Evolutionary conservation across 2,113 vertebrate genomes (phyloP).

Genomic region (Mirza zaza): DNA sequence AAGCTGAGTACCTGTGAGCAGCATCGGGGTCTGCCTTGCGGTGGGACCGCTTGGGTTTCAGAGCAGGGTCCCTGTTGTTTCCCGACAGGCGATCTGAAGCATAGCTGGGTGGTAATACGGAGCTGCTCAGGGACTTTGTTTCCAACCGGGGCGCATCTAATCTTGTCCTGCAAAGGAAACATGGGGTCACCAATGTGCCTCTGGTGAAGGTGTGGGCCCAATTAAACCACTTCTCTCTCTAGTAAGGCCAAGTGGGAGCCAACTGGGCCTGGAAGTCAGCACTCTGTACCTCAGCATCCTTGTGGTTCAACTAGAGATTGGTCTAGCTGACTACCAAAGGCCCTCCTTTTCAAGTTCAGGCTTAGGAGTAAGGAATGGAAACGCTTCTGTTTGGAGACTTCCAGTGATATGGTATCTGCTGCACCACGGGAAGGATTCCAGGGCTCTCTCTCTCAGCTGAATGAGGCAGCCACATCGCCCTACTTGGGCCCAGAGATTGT

Average conservation of each 20-base stretch:
- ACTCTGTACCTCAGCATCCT: neutral
- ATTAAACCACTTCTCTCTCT: neutral
- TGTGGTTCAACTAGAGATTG: neutral
- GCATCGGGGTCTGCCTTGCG: slow-evolving; percentile 96
- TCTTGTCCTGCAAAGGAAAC: slow-evolving; percentile 90
- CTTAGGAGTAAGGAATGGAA: neutral
- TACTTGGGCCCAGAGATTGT: neutral
- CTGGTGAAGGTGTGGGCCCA: fast-evolving
- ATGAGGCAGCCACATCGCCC: neutral
- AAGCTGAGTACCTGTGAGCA: slow-evolving; percentile 90
- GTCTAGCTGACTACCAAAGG: neutral
- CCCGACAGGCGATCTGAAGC: slow-evolving; percentile 86
- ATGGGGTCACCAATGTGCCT: slow-evolving; percentile 51
- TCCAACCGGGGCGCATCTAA: slow-evolving; percentile 95
- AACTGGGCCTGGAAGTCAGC: neutral
- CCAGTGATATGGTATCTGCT: neutral
- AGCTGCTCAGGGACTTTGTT: slow-evolving; percentile 88
- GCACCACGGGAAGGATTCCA: neutral
- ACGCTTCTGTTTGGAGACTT: neutral
- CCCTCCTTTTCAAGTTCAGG: neutral
- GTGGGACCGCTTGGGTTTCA: slow-evolving; percentile 96
- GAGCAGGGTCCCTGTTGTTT: slow-evolving; percentile 87
- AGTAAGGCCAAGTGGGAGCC: neutral
- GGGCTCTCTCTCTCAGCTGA: neutral
- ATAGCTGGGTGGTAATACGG: slow-evolving; percentile 85